These are phyloP conservation scores for Heliconius ethilla DNA, from an alignment of 2,888 invertebrate genomes.

Conservation along the genomic window DNA sequence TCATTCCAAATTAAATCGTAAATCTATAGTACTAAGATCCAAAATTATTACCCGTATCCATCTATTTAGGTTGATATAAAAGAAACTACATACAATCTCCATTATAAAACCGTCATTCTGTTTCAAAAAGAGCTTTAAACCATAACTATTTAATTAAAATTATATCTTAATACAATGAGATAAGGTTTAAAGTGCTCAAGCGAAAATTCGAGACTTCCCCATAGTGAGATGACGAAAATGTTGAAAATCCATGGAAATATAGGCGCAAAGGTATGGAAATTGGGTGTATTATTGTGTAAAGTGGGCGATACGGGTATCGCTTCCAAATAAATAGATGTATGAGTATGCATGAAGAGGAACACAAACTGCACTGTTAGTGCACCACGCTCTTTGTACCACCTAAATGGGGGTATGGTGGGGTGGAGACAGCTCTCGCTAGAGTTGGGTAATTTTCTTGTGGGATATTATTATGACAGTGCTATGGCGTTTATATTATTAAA, in stretches of 20 bases:
- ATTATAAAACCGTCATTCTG: slow-evolving; percentile 54
- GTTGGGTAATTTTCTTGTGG: slow-evolving; percentile 2
- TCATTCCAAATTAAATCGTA: slow-evolving; percentile 50
- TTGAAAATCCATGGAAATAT: slow-evolving; percentile 53
- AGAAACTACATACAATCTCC: slow-evolving; percentile 59
- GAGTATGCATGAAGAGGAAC: slow-evolving; percentile 72
- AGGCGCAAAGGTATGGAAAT: slow-evolving; percentile 50
- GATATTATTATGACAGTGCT: background rate
- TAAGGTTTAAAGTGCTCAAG: slow-evolving; percentile 50
- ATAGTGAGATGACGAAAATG: slow-evolving; percentile 55
- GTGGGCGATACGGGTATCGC: slow-evolving; percentile 53
- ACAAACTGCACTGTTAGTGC: slow-evolving; percentile 74
- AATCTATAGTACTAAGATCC: slow-evolving; percentile 7
- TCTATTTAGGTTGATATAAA: slow-evolving; percentile 48
- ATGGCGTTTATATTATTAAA: no score
- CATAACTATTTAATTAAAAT: slow-evolving; percentile 43
- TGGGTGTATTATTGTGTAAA: slow-evolving; percentile 60
- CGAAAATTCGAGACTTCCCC: slow-evolving; percentile 38
- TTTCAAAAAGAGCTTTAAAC: slow-evolving; percentile 55
- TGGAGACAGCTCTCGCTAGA: slow-evolving; percentile 53
- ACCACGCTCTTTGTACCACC: slow-evolving; percentile 69
- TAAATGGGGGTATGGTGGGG: slow-evolving; percentile 58
- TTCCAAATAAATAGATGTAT: slow-evolving; percentile 64
- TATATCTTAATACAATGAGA: slow-evolving; percentile 41
- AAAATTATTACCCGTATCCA: slow-evolving; percentile 42